Conservation (phyloP, 2,888 invertebrate genomes). For the Cheilosia impressa region DNA sequence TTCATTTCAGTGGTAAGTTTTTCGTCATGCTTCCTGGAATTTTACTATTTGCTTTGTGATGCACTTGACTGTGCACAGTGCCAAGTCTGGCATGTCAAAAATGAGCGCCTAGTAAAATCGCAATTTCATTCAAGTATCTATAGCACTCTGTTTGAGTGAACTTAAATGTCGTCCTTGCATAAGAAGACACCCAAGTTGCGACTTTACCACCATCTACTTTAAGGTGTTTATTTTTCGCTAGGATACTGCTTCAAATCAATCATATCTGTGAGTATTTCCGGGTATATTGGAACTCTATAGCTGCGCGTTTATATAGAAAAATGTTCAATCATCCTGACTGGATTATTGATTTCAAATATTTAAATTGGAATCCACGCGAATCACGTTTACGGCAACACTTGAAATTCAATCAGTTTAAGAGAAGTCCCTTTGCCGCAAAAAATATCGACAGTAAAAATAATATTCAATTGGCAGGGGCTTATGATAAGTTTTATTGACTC, state of each 20-base stretch:
- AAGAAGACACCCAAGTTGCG: neutral
- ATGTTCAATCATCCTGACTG: conserved; percentile 31
- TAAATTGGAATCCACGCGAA: conserved; percentile 32
- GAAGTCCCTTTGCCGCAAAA: neutral
- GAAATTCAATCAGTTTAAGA: conserved; percentile 36
- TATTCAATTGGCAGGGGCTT: neutral
- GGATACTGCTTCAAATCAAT: conserved; percentile 1
- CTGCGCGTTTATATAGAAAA: conserved; percentile 2
- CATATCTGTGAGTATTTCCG: conserved; percentile 7
- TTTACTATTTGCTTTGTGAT: neutral
- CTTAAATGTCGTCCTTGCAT: neutral
- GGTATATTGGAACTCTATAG: conserved; percentile 16
- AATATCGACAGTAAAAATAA: neutral
- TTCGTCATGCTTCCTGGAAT: neutral
- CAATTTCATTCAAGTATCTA: neutral
- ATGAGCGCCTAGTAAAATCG: neutral
- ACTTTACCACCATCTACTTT: neutral
- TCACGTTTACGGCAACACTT: conserved; percentile 23
- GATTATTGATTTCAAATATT: conserved; percentile 51
- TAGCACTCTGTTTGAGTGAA: neutral
- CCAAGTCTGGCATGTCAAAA: neutral
- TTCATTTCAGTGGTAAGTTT: neutral
- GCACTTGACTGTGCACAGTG: too few relatives aligned
- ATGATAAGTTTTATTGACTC: too few relatives aligned
- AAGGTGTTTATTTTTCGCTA: conserved; percentile 35